phyloP scores from a whole-genome alignment of 2,888 invertebrate species.

The Amphipyra berbera region DNA sequence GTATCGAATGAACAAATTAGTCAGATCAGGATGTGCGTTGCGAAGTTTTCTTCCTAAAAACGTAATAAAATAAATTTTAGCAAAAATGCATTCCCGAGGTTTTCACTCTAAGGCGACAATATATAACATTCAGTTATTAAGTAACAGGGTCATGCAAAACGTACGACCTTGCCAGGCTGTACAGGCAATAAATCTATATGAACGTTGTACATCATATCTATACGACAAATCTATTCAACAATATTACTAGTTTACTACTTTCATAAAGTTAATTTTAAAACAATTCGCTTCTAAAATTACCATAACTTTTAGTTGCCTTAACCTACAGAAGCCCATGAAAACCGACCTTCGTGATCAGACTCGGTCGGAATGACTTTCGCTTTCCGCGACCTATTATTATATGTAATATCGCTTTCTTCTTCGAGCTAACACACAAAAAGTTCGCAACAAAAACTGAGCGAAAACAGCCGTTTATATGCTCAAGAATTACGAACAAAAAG shows the following conservation, averaged over 20 bases:
- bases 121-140: too few species aligned
- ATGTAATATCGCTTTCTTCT: slow-evolving; percentile 58
- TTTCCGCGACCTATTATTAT: slow-evolving; percentile 67
- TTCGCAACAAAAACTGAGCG: slow-evolving; percentile 55
- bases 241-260: slow-evolving; percentile 27
- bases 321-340: slow-evolving; percentile 58
- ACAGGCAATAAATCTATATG: not conserved
- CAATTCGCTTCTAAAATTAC: slow-evolving; percentile 31
- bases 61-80: too few species aligned
- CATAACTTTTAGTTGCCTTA: slow-evolving; percentile 54
- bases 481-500: slow-evolving; percentile 46
- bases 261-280: slow-evolving; percentile 47
- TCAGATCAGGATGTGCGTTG: too few species aligned
- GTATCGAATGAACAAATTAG: too few species aligned
- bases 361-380: slow-evolving; percentile 68
- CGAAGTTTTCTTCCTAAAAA: too few species aligned
- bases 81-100: too few species aligned
- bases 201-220: slow-evolving; percentile 19
- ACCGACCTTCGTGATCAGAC: slow-evolving; percentile 64
- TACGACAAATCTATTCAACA: slow-evolving; percentile 34
- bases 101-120: too few species aligned
- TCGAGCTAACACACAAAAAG: slow-evolving; percentile 49
- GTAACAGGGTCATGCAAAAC: too few species aligned
- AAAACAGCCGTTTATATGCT: slow-evolving; percentile 53
- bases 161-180: slow-evolving; percentile 19